These are phyloP conservation scores for Odontomyia ornata DNA, from an alignment of 2,888 invertebrate species.

Conservation along the genomic window DNA sequence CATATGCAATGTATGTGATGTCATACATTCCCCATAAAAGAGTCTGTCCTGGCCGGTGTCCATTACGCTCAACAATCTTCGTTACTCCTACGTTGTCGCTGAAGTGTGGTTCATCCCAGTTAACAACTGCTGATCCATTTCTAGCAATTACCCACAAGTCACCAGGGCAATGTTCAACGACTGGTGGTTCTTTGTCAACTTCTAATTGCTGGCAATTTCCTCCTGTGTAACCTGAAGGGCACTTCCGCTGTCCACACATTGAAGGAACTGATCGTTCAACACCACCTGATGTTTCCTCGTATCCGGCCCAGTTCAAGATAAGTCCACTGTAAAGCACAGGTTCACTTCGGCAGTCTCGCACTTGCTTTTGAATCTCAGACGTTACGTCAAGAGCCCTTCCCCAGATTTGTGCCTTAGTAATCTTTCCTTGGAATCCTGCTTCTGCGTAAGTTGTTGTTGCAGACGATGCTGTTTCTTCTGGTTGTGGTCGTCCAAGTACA, in stretches of 20 bases:
- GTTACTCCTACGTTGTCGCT: conserved; percentile 87
- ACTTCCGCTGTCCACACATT: conserved; percentile 88
- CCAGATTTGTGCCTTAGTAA: conserved; percentile 96
- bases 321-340: conserved; percentile 88
- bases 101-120: conserved; percentile 92
- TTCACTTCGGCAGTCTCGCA: conserved; percentile 89
- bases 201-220: conserved; percentile 84
- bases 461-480: conserved; percentile 68
- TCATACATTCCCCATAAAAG: conserved; percentile 91
- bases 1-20: conserved; percentile 92
- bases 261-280: conserved; percentile 92
- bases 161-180: conserved; percentile 89
- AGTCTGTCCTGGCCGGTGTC: conserved; percentile 87
- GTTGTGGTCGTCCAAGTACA: conserved; percentile 88
- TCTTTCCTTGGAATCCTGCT: conserved; percentile 93
- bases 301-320: conserved; percentile 92
- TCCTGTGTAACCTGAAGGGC: conserved; percentile 88
- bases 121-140: conserved; percentile 89
- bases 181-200: conserved; percentile 86
- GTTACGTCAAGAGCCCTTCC: conserved; percentile 89
- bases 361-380: conserved; percentile 92
- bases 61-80: conserved; percentile 82
- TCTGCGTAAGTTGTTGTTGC: conserved; percentile 76
- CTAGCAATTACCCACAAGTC: conserved; percentile 94
- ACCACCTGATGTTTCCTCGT: conserved; percentile 86